Percentiles rank a stretch among this genome's conserved stretches.
phyloP scores from a whole-genome alignment of 2,888 invertebrate genomes.

The Lasioglossum malachurum region DNA sequence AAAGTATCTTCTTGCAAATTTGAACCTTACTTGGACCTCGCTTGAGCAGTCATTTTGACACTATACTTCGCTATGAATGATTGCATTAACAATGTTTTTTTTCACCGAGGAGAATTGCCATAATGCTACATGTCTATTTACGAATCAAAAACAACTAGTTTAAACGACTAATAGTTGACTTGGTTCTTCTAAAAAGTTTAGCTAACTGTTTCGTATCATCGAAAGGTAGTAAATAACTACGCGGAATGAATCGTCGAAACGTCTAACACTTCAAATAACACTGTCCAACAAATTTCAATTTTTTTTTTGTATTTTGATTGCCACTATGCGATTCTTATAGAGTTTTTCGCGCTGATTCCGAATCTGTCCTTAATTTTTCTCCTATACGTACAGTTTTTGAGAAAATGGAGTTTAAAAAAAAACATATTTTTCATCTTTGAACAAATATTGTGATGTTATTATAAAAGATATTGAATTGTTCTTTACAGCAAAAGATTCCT shows the following conservation, averaged over 20 bases:
- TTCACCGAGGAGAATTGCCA: background rate
- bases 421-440: too few species aligned
- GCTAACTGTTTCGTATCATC: background rate
- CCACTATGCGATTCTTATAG: too few species aligned
- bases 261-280: background rate
- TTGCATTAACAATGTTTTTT: background rate
- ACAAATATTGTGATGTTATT: too few species aligned
- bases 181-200: background rate
- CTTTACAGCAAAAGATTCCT: too few species aligned
- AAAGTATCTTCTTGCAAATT: slow-evolving; percentile 11
- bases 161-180: background rate
- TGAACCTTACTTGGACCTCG: background rate
- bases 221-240: background rate
- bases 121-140: background rate
- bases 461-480: too few species aligned
- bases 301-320: too few species aligned
- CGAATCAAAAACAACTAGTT: background rate
- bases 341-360: too few species aligned
- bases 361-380: too few species aligned
- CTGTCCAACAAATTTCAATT: too few species aligned
- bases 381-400: too few species aligned
- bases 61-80: background rate
- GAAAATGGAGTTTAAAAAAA: too few species aligned
- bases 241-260: background rate
- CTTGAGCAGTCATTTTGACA: background rate